Conservation (phyloP, 2,888 invertebrate species). For the Drosophila fungiperda region DNA sequence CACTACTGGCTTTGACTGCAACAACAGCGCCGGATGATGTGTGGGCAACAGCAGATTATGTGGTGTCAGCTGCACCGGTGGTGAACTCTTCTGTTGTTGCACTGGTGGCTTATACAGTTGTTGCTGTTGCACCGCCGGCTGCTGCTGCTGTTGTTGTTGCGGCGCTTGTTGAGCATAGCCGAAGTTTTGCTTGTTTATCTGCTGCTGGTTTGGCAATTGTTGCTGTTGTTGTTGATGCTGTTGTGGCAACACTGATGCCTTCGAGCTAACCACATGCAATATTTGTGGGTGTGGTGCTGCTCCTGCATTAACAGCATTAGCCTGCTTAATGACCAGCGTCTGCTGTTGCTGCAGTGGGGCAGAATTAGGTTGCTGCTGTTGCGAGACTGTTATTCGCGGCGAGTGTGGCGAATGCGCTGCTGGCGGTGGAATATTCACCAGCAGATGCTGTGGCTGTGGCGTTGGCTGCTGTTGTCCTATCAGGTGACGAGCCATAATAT, state of each 20-base stretch:
- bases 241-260: conserved; percentile 67
- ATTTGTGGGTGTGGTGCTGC: conserved; percentile 68
- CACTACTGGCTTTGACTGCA: conserved; percentile 72
- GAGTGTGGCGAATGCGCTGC: conserved; percentile 78
- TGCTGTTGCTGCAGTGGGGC: conserved; percentile 71
- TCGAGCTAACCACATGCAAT: conserved; percentile 82
- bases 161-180: conserved; percentile 58
- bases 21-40: conserved; percentile 73
- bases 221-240: conserved; percentile 53
- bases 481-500: conserved; percentile 68
- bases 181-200: conserved; percentile 59
- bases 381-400: conserved; percentile 64
- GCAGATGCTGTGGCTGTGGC: conserved; percentile 76
- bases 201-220: conserved; percentile 44
- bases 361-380: conserved; percentile 43
- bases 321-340: conserved; percentile 81
- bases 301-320: conserved; percentile 47
- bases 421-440: conserved; percentile 83
- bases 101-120: conserved; percentile 71
- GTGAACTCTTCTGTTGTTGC: conserved; percentile 71
- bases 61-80: conserved; percentile 66
- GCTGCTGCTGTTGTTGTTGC: conserved; percentile 41
- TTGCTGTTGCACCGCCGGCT: conserved; percentile 66
- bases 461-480: conserved; percentile 67
- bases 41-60: conserved; percentile 78